Base-by-base conservation (phyloP, 2,888 invertebrate genomes). In the Fragum fragum region DNA sequence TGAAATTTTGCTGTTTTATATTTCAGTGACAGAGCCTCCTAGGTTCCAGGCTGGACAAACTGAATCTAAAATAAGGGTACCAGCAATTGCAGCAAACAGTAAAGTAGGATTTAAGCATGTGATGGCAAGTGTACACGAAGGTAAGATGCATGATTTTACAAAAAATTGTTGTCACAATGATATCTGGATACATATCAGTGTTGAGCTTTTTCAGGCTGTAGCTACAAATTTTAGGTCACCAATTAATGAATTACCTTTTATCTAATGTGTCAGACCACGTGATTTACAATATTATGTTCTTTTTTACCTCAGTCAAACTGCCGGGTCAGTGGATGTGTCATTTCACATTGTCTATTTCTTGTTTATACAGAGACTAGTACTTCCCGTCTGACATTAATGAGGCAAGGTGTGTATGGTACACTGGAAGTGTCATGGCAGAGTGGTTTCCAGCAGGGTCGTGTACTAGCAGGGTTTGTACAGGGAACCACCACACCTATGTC, bases 41-140 rank as follows among this genome's bases (percentile, higher is more conserved):
- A 84, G 78, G 59, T 83, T 93, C 55, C 83, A 88, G 36, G 73
- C 87, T 21, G 88, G 86, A 7, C 76, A 88, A 71, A 90, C 90
- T 6, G 88, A 89, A 55, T 89, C 90, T 32, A 90, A 90, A 73
- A 87, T 94, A 14, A 66, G 66, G 7, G 93, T 94, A 3, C 90
- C 92, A 21, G 76, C 84, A n/a, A 77, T 86, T 39, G 93, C 94
- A 42, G 93, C 93, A 28, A 94, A 94, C 83, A 92, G 92, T 79
- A 87, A 91, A 59, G 89, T 94, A 0, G 92, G 93, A 26, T 94
- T 94, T 81, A 68, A 81, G 63, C 53, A 79, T 26, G 86, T 79
- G 6, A 74, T 91, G n/a, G 84, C 88, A 18, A 83, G 79, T 75
- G 91, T 94, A 3, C 83, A 92, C 87, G 93, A 93, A 87, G 91